Base-by-base conservation (phyloP, 30 jellyfish, hydroid and myxozoan species). In the Phacellophora camtschatica region DNA sequence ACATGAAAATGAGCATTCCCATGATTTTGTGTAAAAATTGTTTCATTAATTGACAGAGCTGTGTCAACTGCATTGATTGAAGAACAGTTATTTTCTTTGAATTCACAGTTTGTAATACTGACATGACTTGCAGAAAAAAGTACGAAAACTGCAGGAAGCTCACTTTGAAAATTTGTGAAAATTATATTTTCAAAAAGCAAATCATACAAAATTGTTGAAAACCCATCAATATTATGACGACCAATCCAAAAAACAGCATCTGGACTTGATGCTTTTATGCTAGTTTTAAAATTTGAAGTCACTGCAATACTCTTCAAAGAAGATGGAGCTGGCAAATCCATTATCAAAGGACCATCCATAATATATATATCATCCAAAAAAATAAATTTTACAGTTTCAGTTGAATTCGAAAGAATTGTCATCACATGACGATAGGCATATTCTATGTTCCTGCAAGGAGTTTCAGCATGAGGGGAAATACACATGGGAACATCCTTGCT, bases 1-100 rank as follows among this genome's bases (percentile, higher is more conserved):
- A 23, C 81, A 25, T 57, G 32, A 36, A 64, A 64, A 53, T 59
- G 24, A 15, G 81, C 69, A 45, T 34, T 83, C 13, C 87, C 92
- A 20, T 49, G 27, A 72, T 83, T 90, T 25, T 83, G 61, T 4
- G 16, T 20, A 85, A 82, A 90, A 15, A 20, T 43, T 18, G 78
- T 18, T 0, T 35, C 28, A 6, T 6, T 24, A 25, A 90, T 62
- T 10, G 49, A 13, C 3, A 83, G 82, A 9, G 84, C 48, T 0
- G 97, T 48, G 64, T 90, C 96, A 18, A 90, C 34, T 4, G 84
- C 50, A 41, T 90, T 90, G 5, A 90, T 33, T 15, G 90, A 96
- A 5, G 97, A 80, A 53, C 97, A 75, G 20, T 61, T 83, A 36
- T 90, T 90, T 2, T 57, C 30, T 16, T 0, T 7, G 48, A 90